Base-by-base conservation (phyloP, 2,797 vertebrate genomes). In the Takifugu rubripes region DNA sequence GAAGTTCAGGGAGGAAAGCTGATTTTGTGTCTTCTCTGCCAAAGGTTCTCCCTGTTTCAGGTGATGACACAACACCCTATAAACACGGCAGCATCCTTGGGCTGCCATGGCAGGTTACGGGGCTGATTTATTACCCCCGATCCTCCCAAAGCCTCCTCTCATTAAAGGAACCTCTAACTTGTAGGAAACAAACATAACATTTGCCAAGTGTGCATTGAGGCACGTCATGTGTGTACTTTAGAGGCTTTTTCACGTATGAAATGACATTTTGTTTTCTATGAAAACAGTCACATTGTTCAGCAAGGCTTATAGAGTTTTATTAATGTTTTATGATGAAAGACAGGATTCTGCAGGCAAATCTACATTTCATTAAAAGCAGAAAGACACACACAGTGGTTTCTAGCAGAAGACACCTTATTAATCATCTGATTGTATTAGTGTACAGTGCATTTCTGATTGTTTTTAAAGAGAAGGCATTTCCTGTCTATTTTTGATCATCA, bases 41-140 rank as follows among this genome's bases (percentile, higher is more conserved):
- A 80, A 77, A 79, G 64, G 77, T 75, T 64, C 56, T 52, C 47
- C 46, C 31, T 40, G 59, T 75, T 83, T 69, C 73, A 75, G 73
- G 79, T 82, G 84, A 89, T 89, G 83, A 88, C 81, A 78, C 80
- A 83, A 87, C 87, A 82, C 31, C 70, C 89, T 50, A 52, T 88
- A 87, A 88, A 70, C 50, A 46, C 66, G 6, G 54, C 65, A 2
- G 56, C 51, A 68, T 74, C 69, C 76, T 4, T 17, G 59, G 56
- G 72, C 64, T 66, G 77, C 59, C 68, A 66, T 54, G 61, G 56
- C 55, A 45, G 52, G 63, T 55, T 51, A 55, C 70, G 2, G 46
- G 40, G 59, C 44, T 89, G 83, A 90, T 88, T 88, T 86, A 90
- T 89, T 77, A 85, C 63, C 72, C 25, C 31, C 49, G 56, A 82